Evolutionary conservation across 2,113 vertebrate species (phyloP).

Genomic region (Myodes glareolus): DNA sequence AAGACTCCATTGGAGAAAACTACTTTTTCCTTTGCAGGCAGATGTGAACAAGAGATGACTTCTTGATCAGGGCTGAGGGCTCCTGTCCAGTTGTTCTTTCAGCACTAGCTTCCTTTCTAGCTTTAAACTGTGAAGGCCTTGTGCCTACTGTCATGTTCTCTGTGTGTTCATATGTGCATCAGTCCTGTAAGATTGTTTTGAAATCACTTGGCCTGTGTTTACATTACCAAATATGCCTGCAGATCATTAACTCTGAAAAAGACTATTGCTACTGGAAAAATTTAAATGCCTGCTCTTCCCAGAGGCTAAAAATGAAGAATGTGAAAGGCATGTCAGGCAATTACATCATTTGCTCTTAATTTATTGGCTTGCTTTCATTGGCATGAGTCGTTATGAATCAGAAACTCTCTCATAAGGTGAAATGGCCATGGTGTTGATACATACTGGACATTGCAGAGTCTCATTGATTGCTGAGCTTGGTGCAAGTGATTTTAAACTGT

Average conservation of each 20-base stretch:
- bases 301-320: constrained; percentile 67
- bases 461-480: not conserved
- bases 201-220: constrained; percentile 72
- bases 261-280: constrained; percentile 70
- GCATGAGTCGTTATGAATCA: constrained; percentile 64
- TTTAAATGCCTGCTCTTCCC: constrained; percentile 72
- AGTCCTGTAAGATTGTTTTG: constrained; percentile 50
- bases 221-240: constrained; percentile 74
- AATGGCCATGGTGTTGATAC: constrained; percentile 29
- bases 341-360: constrained; percentile 78
- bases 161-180: not conserved
- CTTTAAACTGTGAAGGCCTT: not conserved
- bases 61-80: no score
- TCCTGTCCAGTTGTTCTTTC: not conserved
- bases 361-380: constrained; percentile 70
- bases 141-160: not conserved
- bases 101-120: not conserved
- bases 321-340: constrained; percentile 60
- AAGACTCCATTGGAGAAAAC: not conserved
- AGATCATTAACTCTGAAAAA: constrained; percentile 81
- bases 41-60: not conserved
- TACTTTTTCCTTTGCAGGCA: not conserved
- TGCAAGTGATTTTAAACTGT: not conserved
- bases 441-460: not conserved
- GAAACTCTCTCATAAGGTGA: constrained; percentile 50